A percentile compares a stretch with the other conserved stretches of the same genome.
These are phyloP conservation scores for Acanthosoma haemorrhoidale DNA, from an alignment of 2,888 invertebrate species.

Conservation along the genomic window DNA sequence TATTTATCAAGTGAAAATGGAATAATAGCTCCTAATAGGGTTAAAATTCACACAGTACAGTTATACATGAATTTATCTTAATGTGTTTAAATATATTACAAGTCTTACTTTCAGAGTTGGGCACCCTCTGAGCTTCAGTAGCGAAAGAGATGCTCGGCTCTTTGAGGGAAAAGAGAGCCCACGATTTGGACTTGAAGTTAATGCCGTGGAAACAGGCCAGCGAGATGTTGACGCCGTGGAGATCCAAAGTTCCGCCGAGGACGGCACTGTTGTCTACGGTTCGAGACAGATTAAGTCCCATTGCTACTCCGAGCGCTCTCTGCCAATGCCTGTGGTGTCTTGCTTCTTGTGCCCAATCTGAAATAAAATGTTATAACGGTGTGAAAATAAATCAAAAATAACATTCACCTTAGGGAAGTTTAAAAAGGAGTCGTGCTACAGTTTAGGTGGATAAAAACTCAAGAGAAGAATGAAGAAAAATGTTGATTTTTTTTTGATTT, in stretches of 20 bases:
- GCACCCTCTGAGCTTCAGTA: conserved; percentile 85
- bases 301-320: conserved; percentile 72
- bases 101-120: conserved; percentile 57
- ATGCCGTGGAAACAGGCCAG: conserved; percentile 96
- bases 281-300: conserved; percentile 72
- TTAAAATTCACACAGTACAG: too few relatives aligned
- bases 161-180: conserved; percentile 90
- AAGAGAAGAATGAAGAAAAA: too few relatives aligned
- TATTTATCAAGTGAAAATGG: too few relatives aligned
- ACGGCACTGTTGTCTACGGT: conserved; percentile 60
- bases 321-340: conserved; percentile 95
- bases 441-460: too few relatives aligned
- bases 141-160: conserved; percentile 90
- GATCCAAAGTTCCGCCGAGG: conserved; percentile 80
- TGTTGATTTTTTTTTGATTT: too few relatives aligned
- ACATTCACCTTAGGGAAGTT: too few relatives aligned
- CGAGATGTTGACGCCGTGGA: conserved; percentile 84
- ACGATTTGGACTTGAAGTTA: conserved; percentile 91
- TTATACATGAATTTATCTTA: too few relatives aligned
- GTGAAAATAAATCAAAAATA: background rate
- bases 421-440: too few relatives aligned
- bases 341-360: conserved; percentile 46
- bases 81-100: background rate
- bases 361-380: background rate
- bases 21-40: too few relatives aligned